Evolutionary conservation across 2,888 invertebrate species (phyloP).

Genomic region (Phoronis australis): DNA sequence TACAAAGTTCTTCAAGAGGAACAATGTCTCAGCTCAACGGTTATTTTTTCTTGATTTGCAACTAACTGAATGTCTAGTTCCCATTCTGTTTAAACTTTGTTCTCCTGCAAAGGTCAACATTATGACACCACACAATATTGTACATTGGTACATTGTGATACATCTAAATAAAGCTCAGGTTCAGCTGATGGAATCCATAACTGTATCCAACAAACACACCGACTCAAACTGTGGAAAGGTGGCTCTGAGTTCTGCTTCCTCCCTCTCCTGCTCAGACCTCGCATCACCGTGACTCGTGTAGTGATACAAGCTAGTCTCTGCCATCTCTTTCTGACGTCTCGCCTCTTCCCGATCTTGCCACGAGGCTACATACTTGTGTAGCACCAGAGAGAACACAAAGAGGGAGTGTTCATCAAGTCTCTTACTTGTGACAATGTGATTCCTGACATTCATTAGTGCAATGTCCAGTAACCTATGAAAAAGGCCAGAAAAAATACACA

Average conservation of each 20-base stretch:
- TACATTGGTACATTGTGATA: no score
- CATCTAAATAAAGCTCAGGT: neutral
- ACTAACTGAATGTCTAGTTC: no score
- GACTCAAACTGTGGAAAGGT: conserved; percentile 52
- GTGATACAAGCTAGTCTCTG: conserved; percentile 66
- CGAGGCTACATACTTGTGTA: conserved; percentile 59
- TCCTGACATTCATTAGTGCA: no score
- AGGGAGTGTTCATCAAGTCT: conserved; percentile 19
- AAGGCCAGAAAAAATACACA: no score
- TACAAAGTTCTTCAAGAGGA: no score
- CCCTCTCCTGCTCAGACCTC: conserved; percentile 47
- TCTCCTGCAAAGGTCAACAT: no score
- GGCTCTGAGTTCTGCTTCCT: conserved; percentile 41
- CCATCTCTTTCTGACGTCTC: conserved; percentile 63
- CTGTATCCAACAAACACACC: conserved; percentile 21
- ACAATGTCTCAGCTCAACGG: no score
- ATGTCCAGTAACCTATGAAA: no score
- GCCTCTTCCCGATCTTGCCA: conserved; percentile 75
- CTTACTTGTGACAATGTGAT: no score
- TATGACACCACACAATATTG: no score
- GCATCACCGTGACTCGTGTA: conserved; percentile 44
- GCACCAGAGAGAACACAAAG: conserved; percentile 23
- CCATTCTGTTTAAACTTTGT: no score
- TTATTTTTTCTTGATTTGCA: no score
- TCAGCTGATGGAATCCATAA: neutral